These are phyloP conservation scores for Sander lucioperca DNA, from an alignment of 2,113 vertebrate species.

Conservation along the genomic window DNA sequence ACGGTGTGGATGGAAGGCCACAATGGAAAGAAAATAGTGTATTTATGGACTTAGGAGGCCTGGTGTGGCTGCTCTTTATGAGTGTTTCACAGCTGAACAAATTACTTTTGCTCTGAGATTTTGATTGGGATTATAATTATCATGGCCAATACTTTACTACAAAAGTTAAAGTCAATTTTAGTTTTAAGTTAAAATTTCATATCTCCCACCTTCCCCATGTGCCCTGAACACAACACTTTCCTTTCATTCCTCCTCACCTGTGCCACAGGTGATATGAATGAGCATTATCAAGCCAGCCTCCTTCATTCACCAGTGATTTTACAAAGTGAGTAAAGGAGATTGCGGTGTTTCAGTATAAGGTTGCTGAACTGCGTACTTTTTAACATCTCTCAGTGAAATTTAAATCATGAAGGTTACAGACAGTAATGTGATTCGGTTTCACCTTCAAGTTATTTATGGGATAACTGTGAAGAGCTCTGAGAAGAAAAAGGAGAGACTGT, in stretches of 20 bases:
- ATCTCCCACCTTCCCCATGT: conserved; percentile 17
- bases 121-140: too few species aligned
- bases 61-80: too few species aligned
- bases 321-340: not conserved
- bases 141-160: not conserved
- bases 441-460: conserved; percentile 85
- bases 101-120: not conserved
- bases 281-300: conserved; percentile 21
- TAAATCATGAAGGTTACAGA: conserved; percentile 70
- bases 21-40: too few species aligned
- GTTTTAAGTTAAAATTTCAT: not conserved
- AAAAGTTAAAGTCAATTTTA: not conserved
- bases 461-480: conserved; percentile 84
- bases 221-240: conserved; percentile 53
- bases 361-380: not conserved
- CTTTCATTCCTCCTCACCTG: conserved; percentile 18
- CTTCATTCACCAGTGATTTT: not conserved
- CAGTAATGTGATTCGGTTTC: conserved; percentile 79
- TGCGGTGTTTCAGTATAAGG: not conserved
- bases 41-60: too few species aligned
- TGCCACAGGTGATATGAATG: conserved; percentile 55
- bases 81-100: not conserved
- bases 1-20: too few species aligned
- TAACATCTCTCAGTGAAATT: not conserved
- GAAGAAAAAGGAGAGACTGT: conserved; percentile 63